Evolutionary conservation across 2,797 vertebrate genomes (phyloP).

Genomic region (Enteromius argenteus): DNA sequence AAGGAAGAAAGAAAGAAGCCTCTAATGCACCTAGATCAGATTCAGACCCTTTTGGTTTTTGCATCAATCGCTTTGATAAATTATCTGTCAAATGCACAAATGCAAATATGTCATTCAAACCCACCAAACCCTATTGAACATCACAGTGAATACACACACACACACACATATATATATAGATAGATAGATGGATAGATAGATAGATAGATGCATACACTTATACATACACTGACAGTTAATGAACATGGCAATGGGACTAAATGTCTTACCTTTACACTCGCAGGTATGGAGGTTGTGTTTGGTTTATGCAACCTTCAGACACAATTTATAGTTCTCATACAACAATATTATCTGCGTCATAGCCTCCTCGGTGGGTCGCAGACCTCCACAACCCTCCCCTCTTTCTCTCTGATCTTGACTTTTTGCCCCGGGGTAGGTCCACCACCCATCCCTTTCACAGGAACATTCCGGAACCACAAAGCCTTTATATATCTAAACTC

Average conservation of each 20-base stretch:
- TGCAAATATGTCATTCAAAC: background rate
- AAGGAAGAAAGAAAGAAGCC: background rate
- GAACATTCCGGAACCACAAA: constrained; percentile 50
- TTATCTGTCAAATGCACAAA: background rate
- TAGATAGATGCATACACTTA: background rate
- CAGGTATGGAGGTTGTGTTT: constrained; percentile 13
- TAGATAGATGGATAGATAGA: no score
- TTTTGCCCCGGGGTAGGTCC: background rate
- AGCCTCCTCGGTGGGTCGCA: constrained; percentile 40
- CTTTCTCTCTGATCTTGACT: constrained; percentile 47
- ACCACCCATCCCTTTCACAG: constrained; percentile 43
- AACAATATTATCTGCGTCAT: constrained; percentile 60
- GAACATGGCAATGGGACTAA: background rate
- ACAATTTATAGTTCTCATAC: constrained; percentile 51
- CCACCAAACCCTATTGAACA: background rate
- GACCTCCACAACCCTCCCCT: constrained; percentile 34
- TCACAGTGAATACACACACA: background rate
- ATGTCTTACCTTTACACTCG: constrained; percentile 58
- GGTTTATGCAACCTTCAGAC: constrained; percentile 18
- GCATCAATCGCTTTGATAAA: background rate
- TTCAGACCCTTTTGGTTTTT: background rate
- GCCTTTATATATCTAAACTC: constrained; percentile 43
- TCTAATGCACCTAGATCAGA: background rate
- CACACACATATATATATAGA: no score
- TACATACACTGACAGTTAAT: background rate